A percentile compares a stretch with the other conserved stretches of the same genome.
These are phyloP conservation scores for Pseudolycoriella hygida DNA, from an alignment of 2,888 invertebrate species.

Conservation along the genomic window DNA sequence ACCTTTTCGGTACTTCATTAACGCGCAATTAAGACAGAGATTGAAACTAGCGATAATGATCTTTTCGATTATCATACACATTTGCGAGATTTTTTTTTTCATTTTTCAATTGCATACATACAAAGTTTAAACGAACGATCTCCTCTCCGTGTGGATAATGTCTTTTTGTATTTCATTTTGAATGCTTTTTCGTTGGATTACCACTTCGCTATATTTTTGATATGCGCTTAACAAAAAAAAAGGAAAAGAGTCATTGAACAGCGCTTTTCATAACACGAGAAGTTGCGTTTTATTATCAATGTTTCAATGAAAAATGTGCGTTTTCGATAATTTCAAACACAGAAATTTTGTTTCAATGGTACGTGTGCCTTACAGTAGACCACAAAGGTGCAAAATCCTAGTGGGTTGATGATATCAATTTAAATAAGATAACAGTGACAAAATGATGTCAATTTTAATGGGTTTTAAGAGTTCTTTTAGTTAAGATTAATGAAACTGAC, in stretches of 20 bases:
- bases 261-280: conserved; percentile 2
- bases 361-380: no score
- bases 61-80: conserved; percentile 2
- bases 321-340: neutral
- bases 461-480: no score
- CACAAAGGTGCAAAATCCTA: no score
- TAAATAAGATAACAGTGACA: no score
- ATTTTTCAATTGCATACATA: neutral
- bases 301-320: neutral
- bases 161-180: no score
- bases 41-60: conserved; percentile 3
- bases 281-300: conserved; percentile 4
- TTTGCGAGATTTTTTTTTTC: neutral
- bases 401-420: no score
- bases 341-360: no score
- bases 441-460: no score
- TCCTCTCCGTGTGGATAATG: no score
- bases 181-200: neutral
- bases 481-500: no score
- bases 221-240: neutral
- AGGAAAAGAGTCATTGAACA: neutral
- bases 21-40: conserved; percentile 3
- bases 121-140: neutral
- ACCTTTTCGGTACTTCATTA: conserved; percentile 4
- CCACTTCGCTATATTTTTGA: neutral